Conservation (phyloP, 1,140 invertebrate genomes). For the Drosophila parvula region DNA sequence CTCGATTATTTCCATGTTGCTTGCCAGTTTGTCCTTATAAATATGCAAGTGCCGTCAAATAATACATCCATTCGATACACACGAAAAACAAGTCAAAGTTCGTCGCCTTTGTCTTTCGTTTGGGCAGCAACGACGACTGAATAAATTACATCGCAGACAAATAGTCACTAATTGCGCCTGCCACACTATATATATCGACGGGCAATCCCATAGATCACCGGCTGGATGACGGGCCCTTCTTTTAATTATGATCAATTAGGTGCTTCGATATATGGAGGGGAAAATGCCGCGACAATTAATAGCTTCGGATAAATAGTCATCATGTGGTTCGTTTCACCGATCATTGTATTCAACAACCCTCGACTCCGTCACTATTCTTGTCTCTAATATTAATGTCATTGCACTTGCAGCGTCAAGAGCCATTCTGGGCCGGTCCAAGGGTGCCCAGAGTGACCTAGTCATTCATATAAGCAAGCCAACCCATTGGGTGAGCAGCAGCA, state of each 20-base stretch:
- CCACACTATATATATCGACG: constrained; percentile 14
- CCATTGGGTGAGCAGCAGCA: constrained; percentile 8
- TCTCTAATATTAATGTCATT: constrained; percentile 34
- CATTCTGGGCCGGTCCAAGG: constrained; percentile 67
- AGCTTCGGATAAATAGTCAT: constrained; percentile 9
- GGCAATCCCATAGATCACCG: constrained; percentile 19
- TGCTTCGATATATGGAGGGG: not conserved
- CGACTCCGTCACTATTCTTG: constrained; percentile 1
- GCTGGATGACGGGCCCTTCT: constrained; percentile 21
- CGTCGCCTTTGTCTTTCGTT: constrained; percentile 68
- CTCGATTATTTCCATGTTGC: constrained; percentile 39
- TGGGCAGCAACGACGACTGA: constrained; percentile 5
- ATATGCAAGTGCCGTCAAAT: constrained; percentile 39
- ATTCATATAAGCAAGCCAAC: constrained; percentile 32
- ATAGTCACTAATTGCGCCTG: constrained; percentile 43
- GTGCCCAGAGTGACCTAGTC: constrained; percentile 60
- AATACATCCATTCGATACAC: constrained; percentile 10
- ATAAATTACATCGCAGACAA: constrained; percentile 36
- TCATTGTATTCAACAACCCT: constrained; percentile 20
- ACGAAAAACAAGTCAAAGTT: constrained; percentile 60
- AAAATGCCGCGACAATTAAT: constrained; percentile 34
- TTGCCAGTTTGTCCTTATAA: constrained; percentile 27
- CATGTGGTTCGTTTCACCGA: constrained; percentile 20
- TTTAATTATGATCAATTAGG: constrained; percentile 36
- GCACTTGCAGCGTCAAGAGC: constrained; percentile 44